A percentile compares a stretch with the other conserved stretches of the same genome.
Evolutionary conservation across 1,140 invertebrate genomes (phyloP).

Genomic region (Scaptomyza montana): DNA sequence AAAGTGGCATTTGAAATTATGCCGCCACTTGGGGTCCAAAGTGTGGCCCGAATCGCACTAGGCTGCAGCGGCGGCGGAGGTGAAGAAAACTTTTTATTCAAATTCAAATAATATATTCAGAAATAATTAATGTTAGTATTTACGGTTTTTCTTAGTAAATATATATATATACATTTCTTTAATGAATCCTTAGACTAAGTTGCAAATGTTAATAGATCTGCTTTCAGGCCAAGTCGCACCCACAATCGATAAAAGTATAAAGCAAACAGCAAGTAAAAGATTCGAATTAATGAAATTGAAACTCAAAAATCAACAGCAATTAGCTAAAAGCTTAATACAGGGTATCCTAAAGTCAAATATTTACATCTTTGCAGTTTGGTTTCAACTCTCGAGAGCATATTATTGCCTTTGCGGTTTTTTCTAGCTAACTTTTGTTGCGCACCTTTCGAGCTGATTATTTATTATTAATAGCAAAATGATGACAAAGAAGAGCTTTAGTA

Average conservation of each 20-base stretch:
- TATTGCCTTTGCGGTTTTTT: neutral
- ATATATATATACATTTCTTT: too few relatives aligned
- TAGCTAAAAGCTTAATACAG: neutral
- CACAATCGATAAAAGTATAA: constrained; percentile 39
- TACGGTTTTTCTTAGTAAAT: constrained; percentile 8
- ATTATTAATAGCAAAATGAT: constrained; percentile 37
- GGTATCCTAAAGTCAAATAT: neutral
- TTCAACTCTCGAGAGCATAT: neutral
- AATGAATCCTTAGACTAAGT: too few relatives aligned
- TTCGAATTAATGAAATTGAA: constrained; percentile 3
- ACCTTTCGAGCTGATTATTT: constrained; percentile 24
- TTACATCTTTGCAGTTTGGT: neutral
- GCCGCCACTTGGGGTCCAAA: constrained; percentile 69
- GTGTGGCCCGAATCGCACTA: constrained; percentile 33
- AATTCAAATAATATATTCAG: constrained; percentile 78
- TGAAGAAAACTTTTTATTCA: constrained; percentile 54
- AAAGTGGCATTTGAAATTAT: constrained; percentile 81
- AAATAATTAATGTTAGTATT: constrained; percentile 35
- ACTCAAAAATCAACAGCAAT: too few relatives aligned
- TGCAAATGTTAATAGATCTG: constrained; percentile 39
- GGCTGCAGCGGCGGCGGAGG: neutral
- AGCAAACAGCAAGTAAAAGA: constrained; percentile 10
- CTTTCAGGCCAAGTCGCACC: constrained; percentile 31
- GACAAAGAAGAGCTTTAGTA: constrained; percentile 30
- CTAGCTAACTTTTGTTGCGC: neutral